phyloP scores from a whole-genome alignment of 2,888 invertebrate genomes.

The Biston betularia region DNA sequence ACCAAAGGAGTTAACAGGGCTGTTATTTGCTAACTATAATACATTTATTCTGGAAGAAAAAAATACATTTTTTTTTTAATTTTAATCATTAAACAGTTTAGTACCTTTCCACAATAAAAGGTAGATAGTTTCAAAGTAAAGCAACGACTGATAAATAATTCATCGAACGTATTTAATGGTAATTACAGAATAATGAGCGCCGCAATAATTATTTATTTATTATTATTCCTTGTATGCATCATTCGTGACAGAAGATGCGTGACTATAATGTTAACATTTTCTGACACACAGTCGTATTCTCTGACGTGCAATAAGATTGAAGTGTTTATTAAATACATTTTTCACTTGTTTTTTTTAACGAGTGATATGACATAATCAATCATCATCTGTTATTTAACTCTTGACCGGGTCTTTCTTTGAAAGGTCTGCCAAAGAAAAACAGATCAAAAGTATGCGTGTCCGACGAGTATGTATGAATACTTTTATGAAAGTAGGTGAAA shows the following conservation, averaged over 20 bases:
- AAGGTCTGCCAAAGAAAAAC: too few species aligned
- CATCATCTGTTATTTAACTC: too few species aligned
- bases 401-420: too few species aligned
- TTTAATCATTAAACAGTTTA: too few species aligned
- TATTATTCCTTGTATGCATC: slow-evolving; percentile 61
- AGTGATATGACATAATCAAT: too few species aligned
- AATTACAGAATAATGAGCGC: slow-evolving; percentile 75
- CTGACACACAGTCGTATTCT: slow-evolving; percentile 44
- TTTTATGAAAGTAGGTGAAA: too few species aligned
- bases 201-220: slow-evolving; percentile 71
- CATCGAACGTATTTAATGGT: slow-evolving; percentile 67
- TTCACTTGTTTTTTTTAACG: too few species aligned
- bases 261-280: slow-evolving; percentile 61
- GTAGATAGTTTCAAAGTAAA: slow-evolving; percentile 14
- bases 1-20: too few species aligned
- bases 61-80: not conserved
- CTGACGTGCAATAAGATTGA: slow-evolving; percentile 10
- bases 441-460: too few species aligned
- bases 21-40: too few species aligned
- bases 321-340: too few species aligned
- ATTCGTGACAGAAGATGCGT: slow-evolving; percentile 56
- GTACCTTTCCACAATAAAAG: not conserved
- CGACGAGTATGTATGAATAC: too few species aligned
- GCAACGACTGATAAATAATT: slow-evolving; percentile 59
- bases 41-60: not conserved